Evolutionary conservation across 2,113 vertebrate genomes (phyloP), one percentile per base, ranked within the genome.

Genomic region (Oncorhynchus clarkii): DNA sequence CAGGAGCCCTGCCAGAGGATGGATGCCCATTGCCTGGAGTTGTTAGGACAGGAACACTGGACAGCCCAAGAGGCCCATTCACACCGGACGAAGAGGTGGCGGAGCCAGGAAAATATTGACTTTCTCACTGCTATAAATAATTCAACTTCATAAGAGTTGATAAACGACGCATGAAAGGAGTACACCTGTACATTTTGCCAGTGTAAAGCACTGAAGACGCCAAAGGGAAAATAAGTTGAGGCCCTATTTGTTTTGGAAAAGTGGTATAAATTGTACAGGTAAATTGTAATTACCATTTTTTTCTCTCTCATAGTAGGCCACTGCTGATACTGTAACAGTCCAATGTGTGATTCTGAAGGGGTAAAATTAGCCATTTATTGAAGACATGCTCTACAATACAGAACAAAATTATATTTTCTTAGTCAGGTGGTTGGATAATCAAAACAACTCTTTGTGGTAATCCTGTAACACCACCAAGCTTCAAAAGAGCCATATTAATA

Each of bases 61-160:
- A 73, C 39, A 45, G 3, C 24, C 70, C 20, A 14, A 78, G 78
- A 45, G 67, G 66, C 31, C 49, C 49, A 48, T 12, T 71, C 73
- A 73, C 65, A 59, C 57, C 78, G 67, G 77, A 31, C 62, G 45
- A 49, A 45, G 65, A 12, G n/a, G 70, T n/a, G 12, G 34, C 16
- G 5, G 67, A 54, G 68, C 77, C 71, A 84, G 79, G 77, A 71
- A 75, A 88, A 80, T 84, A 83, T 83, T 86, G 74, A 85, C 80
- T 86, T 83, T 84, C 72, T 78, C 68, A 82, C 57, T 71, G 62
- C 54, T 74, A 72, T 67, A 71, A 80, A 82, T 75, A 54, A 84
- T 78, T 31, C 14, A 71, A 34, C 64, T 76, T 64, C 78, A 70
- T 51, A 71, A 71, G 20, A 39, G 29, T 51, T 64, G 62, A 77